Evolutionary conservation across 2,113 vertebrate species (phyloP), one percentile per base, ranked within the genome.

Genomic region (Cyanoderma ruficeps): DNA sequence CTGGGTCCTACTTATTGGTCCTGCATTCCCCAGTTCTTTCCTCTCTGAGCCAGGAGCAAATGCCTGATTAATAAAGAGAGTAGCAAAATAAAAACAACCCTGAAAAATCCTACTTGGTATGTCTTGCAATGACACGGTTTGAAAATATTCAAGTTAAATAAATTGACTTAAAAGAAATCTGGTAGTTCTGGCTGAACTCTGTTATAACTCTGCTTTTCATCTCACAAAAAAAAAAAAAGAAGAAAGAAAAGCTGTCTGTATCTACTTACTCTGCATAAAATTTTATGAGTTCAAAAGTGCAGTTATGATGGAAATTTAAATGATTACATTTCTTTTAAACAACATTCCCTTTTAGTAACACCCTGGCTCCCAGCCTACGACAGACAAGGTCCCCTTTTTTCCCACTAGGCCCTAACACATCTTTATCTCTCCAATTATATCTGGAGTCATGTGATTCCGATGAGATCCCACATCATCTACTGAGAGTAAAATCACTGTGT

Each of bases 241-340:
- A 59, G 39, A 49, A 70, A 90, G 57, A 35, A 78, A 91, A 83
- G 64, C 83, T 93, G 57, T 77, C 83, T 94, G 39, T 83, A 83
- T 93, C 87, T 60, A 83, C 93, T 93, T 81, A 81, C 17, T 86
- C 86, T 92, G 93, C 64, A 71, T 89, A 93, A 93, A 93, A 92
- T 94, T 89, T 94, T 83, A 86, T 0, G 3, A 81, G 89, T 95
- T 96, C 89, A 92, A 81, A 93, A 94, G 93, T 94, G 93, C 76
- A 94, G 74, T 95, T 96, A 85, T 95, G 93, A 89, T 93, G 72
- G 87, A 96, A 95, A 93, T 91, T 86, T 86, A 93, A 95, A 93
- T 87, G 83, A 94, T 95, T 89, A 94, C 79, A 78, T 94, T 96
- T 93, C 60, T 78, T 92, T 94, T 93, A 60, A 94, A 97, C 91